phyloP scores from a whole-genome alignment of 2,797 vertebrate species.

The Buphagus erythrorhynchus region DNA sequence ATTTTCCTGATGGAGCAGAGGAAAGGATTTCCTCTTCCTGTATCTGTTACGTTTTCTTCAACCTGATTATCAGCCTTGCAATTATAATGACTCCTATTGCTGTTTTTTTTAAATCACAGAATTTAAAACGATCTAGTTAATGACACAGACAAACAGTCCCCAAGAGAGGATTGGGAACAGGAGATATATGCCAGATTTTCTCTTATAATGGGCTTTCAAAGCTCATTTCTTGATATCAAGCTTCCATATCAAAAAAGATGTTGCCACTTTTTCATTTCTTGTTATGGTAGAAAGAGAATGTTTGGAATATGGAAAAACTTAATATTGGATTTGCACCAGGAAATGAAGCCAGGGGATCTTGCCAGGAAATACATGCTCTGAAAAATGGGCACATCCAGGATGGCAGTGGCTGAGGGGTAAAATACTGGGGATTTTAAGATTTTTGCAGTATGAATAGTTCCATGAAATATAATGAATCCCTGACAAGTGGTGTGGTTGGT shows the following conservation, averaged over 20 bases:
- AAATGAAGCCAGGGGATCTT: neutral
- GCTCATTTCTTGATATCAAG: neutral
- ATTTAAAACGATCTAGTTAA: slow-evolving; percentile 16
- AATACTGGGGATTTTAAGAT: neutral
- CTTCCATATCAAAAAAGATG: neutral
- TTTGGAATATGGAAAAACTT: neutral
- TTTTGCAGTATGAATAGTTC: neutral
- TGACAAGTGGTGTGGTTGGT: neutral
- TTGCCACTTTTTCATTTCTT: neutral
- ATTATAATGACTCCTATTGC: neutral
- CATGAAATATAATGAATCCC: neutral
- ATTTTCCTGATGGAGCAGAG: neutral
- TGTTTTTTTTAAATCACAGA: neutral
- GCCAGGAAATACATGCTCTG: neutral
- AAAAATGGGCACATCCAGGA: neutral
- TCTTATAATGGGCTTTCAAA: neutral
- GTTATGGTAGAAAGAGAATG: neutral
- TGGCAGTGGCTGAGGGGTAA: neutral
- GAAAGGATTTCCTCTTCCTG: neutral
- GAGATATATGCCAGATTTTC: neutral
- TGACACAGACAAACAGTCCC: neutral
- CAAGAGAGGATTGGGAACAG: neutral
- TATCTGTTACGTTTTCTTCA: neutral
- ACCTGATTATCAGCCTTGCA: neutral
- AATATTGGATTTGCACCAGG: neutral